phyloP scores from a whole-genome alignment of 2,113 vertebrate species.

The Hemichromis elongatus region DNA sequence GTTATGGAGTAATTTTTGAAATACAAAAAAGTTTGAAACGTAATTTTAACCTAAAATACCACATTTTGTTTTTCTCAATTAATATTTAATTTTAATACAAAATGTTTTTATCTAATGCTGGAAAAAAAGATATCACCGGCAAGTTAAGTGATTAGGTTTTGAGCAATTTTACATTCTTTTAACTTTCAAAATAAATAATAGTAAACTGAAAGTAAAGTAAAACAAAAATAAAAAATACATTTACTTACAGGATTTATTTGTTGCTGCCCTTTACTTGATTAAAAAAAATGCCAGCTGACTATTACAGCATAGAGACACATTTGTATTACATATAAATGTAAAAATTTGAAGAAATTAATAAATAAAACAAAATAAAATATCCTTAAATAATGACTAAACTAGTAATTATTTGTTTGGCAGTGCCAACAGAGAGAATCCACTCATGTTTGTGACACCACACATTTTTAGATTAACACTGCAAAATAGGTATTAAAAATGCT shows the following conservation, averaged over 20 bases:
- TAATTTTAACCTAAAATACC: neutral
- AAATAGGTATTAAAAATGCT: rapidly evolving
- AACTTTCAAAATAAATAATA: neutral
- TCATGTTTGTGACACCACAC: neutral
- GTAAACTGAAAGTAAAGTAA: neutral
- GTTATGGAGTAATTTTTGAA: neutral
- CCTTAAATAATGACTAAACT: neutral
- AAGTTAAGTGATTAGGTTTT: neutral
- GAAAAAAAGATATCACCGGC: neutral
- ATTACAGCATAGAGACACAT: neutral
- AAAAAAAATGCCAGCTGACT: neutral
- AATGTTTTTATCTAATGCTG: neutral
- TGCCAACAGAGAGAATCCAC: neutral
- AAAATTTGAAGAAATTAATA: neutral
- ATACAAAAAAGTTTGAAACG: neutral
- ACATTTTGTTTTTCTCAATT: neutral
- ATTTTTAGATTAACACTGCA: neutral
- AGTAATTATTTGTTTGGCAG: neutral
- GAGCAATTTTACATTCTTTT: neutral
- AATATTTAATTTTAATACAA: neutral
- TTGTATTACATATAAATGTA: neutral
- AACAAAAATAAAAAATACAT: neutral
- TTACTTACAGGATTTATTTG: neutral
- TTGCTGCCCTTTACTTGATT: neutral
- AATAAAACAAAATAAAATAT: too few relatives aligned